Conservation (phyloP, 2,797 vertebrate species). For the Menidia menidia region DNA sequence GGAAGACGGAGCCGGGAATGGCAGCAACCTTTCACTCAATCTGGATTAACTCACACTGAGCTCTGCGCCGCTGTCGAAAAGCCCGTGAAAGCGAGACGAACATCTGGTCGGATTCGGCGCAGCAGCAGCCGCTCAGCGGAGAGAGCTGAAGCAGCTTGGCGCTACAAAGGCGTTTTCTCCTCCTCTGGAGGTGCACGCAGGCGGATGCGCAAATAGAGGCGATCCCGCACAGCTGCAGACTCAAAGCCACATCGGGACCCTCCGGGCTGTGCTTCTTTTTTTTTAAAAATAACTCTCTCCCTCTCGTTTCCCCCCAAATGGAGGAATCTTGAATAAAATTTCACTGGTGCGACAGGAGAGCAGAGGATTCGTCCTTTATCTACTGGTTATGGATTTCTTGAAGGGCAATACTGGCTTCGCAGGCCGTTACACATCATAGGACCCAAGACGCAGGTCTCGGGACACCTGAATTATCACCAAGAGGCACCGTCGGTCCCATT, state of each 20-base stretch:
- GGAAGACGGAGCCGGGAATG: conserved; percentile 56
- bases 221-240: conserved; percentile 73
- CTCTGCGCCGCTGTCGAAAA: conserved; percentile 61
- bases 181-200: conserved; percentile 75
- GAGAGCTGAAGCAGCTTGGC: conserved; percentile 63
- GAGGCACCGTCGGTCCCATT: conserved; percentile 57
- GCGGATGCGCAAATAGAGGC: conserved; percentile 85
- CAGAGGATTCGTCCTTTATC: conserved; percentile 53
- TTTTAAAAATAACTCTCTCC: neutral
- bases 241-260: conserved; percentile 62
- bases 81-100: conserved; percentile 67
- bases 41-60: conserved; percentile 73
- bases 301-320: conserved; percentile 9
- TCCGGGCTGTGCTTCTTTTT: conserved; percentile 31
- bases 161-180: conserved; percentile 84
- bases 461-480: conserved; percentile 74
- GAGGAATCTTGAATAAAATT: conserved; percentile 45
- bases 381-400: conserved; percentile 73
- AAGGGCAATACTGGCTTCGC: conserved; percentile 75
- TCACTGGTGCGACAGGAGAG: conserved; percentile 39
- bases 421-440: conserved; percentile 69
- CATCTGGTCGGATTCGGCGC: conserved; percentile 80
- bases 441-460: conserved; percentile 69
- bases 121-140: conserved; percentile 64
- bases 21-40: conserved; percentile 77